Evolutionary conservation across 2,888 invertebrate genomes (phyloP).

Genomic region (Athetis lepigone): DNA sequence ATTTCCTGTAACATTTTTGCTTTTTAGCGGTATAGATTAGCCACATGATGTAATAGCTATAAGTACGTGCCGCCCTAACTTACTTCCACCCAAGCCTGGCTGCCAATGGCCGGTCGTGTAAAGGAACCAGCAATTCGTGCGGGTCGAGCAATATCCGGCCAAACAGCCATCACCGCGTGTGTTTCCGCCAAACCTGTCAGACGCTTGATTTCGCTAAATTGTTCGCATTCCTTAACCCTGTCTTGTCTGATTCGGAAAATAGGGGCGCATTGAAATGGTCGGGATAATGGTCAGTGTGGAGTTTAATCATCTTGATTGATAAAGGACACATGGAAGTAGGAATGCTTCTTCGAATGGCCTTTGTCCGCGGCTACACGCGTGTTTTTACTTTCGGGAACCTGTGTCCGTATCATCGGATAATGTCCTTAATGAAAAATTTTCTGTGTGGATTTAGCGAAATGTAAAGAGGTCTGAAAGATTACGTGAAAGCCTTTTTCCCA

Average conservation of each 20-base stretch:
- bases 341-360: slow-evolving; percentile 37
- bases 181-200: slow-evolving; percentile 72
- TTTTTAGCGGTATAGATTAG: background rate
- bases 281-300: slow-evolving; percentile 35
- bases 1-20: background rate
- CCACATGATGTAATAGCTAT: slow-evolving; percentile 16
- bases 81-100: slow-evolving; percentile 38
- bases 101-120: slow-evolving; percentile 63
- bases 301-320: slow-evolving; percentile 62
- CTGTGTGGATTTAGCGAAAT: background rate
- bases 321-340: slow-evolving; percentile 50
- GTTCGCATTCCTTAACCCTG: slow-evolving; percentile 59
- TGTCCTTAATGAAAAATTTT: slow-evolving; percentile 4
- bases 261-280: slow-evolving; percentile 46
- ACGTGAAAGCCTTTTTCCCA: background rate
- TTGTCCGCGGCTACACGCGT: slow-evolving; percentile 24
- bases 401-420: background rate
- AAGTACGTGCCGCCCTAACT: slow-evolving; percentile 23
- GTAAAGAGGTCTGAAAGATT: no score
- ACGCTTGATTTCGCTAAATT: slow-evolving; percentile 71
- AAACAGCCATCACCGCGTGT: slow-evolving; percentile 71
- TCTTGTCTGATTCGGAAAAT: slow-evolving; percentile 54
- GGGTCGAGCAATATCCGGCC: slow-evolving; percentile 80
- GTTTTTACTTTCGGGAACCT: slow-evolving; percentile 14
- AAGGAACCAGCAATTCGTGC: slow-evolving; percentile 69